Evolutionary conservation across 2,888 invertebrate genomes (phyloP), one percentile per base, ranked within the genome.

Genomic region (Diarsia rubi): DNA sequence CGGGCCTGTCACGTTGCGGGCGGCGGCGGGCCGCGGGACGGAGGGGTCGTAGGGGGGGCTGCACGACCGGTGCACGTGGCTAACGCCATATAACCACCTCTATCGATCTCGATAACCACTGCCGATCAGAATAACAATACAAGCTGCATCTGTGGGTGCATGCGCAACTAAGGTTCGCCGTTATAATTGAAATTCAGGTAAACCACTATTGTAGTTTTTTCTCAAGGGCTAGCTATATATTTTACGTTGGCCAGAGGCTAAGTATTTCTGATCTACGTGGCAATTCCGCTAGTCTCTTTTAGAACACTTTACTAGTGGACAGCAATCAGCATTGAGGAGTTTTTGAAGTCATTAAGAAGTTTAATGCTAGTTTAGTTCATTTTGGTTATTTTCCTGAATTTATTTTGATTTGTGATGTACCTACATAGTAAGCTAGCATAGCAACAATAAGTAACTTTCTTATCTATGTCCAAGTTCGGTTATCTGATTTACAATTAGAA

Each of bases 51-150:
- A 14, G 62, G 68, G 81, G 81, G 72, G 82, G 78, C 71, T 87
- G 90, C 88, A 89, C 81, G 83, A 77, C 74, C 78, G 80, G 77
- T 91, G 91, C 92, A 92, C 92, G 92, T 92, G 92, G 84, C 88
- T 75, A 63, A 78, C 75, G 31, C 63, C 78, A 73, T 64, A 69
- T 57, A 70, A 66, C 83, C 82, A 83, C 75, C 71, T 60, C 81
- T 78, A 89, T 90, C 89, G 90, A 91, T 88, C 83, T 60, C 37
- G 19, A 63, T 54, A 69, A 75, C 90, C 74, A 84, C 75, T 73
- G 69, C 78, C 67, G 59, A 68, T 72, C 69, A 67, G 65, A 69
- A 80, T 74, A 78, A 76, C 70, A 81, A 72, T 78, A 79, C 80
- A 82, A 78, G 54, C 73, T 79, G 75, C 79, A 79, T 73, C 74